Base-by-base conservation (phyloP, 2,888 invertebrate species). In the Chloroclysta siterata region DNA sequence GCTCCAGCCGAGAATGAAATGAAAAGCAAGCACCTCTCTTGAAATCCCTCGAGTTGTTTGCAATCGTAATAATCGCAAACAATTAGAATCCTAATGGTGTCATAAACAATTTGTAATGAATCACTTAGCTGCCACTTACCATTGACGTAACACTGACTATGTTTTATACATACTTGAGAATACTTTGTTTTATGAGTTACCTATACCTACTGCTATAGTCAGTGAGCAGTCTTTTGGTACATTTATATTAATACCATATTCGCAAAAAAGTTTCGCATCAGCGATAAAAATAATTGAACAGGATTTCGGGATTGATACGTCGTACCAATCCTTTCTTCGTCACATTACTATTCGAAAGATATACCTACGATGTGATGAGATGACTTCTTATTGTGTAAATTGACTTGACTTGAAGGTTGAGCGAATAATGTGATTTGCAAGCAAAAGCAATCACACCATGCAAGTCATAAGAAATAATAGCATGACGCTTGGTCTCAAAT, bases 31-130 rank as follows among this genome's bases (percentile, higher is more conserved):
- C 11, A 10, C 17, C 39, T 39, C 28, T 28, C 33, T 44, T 15
- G 46, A 62, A 41, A 15, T 47, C 36, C 46, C 36, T 53, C n/a
- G 13, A 41, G 53, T 44, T 58, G 57, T 50, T 58, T 53, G 58
- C 48, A 62, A 42, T 53, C 48, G 44, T 55, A 51, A 39, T 55
- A 61, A 56, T 33, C 46, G 41, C 59, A 47, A 53, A 33, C 60
- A 68, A 68, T 70, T 58, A 64, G 61, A 62, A 64, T 60, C 62
- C 60, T 62, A 65, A 63, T 63, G 59, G 58, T 50, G 47, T 48
- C 42, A 54, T 56, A 65, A 67, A 65, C 67, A 65, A 65, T 61
- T 47, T n/a, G 57, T 55, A 52, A 58, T 68, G 66, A 70, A 58
- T 66, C 61, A 68, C 54, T 64, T 22, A 22, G 22, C 36, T 53